Base-by-base conservation (phyloP, 2,888 invertebrate genomes). In the Drosophila anomalipes region DNA sequence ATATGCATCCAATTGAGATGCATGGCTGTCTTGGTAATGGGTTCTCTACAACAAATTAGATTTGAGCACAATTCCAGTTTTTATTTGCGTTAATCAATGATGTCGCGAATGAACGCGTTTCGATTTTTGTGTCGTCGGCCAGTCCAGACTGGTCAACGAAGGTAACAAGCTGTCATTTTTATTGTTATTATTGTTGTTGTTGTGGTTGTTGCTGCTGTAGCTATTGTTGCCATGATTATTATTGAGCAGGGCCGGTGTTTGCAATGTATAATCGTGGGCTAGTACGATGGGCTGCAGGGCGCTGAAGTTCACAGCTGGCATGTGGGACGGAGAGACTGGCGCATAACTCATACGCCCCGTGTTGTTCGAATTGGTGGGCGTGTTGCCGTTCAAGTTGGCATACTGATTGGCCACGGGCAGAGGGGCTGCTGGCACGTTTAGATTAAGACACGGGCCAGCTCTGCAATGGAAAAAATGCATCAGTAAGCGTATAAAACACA, bases 91-190 rank as follows among this genome's bases (percentile, higher is more conserved):
- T 14, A n/a, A 14, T 63, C 68, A 90, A 83, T 90, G 90, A 62
- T 86, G 86, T 41, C 89, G 84, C 69, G 85, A 69, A 53, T 79
- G 78, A n/a, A 82, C 64, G 47, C 91, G 79, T 22, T 87, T 90
- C 3, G 77, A 53, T 39, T 90, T 89, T 52, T 90, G 89, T 57
- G 74, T 71, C 9, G 87, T 83, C 7, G 87, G 74, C 86, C 86
- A 87, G 62, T 87, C 86, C 68, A 90, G 67, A 54, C 74, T 77
- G 59, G 82, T 65, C 67, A 86, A 57, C 56, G 90, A 82, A 2
- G 86, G 89, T 58, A 89, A 37, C 9, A 49, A 47, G 53, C 52
- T 60, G 3, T 82, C 86, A 60, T 71, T 68, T 26, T 68, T 75
- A 26, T 76, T 59, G 22, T 70, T 44, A 5, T 69, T 73, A 28